Evolutionary conservation across 2,888 invertebrate species (phyloP), one percentile per base, ranked within the genome.

Genomic region (Athetis lepigone): DNA sequence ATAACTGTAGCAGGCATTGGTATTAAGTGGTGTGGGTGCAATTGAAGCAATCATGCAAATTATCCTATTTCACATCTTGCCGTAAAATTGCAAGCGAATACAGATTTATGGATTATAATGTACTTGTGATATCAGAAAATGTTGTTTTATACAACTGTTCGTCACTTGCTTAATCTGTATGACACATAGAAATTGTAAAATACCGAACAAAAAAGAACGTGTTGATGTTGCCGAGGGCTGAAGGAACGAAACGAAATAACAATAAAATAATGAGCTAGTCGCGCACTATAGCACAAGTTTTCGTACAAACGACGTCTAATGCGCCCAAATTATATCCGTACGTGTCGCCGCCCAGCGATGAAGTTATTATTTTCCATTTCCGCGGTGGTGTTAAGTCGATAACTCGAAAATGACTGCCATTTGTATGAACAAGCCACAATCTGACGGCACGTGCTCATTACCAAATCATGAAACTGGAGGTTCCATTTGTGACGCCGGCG

Each of bases 291-390:
- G 77, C 80, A 66, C 79, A 83, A 86, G 82, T 87, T 88, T 88
- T 87, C 80, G 77, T 87, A 88, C 89, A 91, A 92, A 92, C 88
- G 87, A 90, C 88, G 85, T 82, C 88, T 92, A 94, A 94, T 93
- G 87, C 86, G 85, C 81, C 87, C 88, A 91, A 93, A 94, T 93
- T 91, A 91, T 91, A 89, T 90, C 88, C 86, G 89, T 90, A 89
- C 86, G 86, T 87, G 85, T 82, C 85, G 84, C 87, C 88, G 85
- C 85, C 88, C 86, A 80, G 84, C 89, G 86, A 94, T 95, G 91
- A 94, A 94, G 94, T 92, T 92, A 95, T 94, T 95, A 94, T 92
- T 92, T 92, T 90, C 90, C 91, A 93, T 95, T 95, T 94, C 93
- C 94, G 91, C 87, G 85, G 79, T 84, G 84, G 92, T 87, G 92